Evolutionary conservation across 2,113 vertebrate species (phyloP), one percentile per base, ranked within the genome.

Genomic region (Nesoenas mayeri): DNA sequence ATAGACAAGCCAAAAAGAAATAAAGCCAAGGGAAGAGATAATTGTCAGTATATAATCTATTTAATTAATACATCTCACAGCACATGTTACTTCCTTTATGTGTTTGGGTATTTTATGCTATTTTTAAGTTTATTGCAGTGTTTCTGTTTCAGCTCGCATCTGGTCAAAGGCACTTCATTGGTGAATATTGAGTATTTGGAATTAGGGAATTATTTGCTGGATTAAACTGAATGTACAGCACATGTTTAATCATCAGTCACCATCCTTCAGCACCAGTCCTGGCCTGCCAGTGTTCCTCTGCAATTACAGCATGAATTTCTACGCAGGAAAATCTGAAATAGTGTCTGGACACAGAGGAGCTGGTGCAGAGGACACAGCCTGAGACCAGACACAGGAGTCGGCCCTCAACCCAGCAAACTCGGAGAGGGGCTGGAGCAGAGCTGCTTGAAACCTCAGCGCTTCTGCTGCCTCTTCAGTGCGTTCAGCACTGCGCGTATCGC

Each of bases 401-500:
- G 26, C 15, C 36, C 31, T 42, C 36, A 70, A 4, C 5, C 62
- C 86, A 36, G 11, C 17, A 20, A 42, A 8, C 29, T 40, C 51
- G 25, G 31, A 58, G 32, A 16, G 42, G 29, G 31, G 31, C 57
- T 79, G 42, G 67, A 57, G 54, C 2, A 69, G 51, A 85, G 15
- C 9, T 50, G n/a, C 0, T 1, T 18, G 62, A 50, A 79, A 71
- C 12, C 6, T 10, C 6, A 2, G 24, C 18, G 12, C 38, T 89
- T 29, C 2, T 26, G 34, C 36, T 19, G 29, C 25, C 47, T 65
- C 66, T 38, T 57, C 32, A 4, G 15, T 36, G 17, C 12, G 8
- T 31, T 31, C 73, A 58, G 61, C 44, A 15, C 65, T 21, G 32
- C 32, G 15, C 5, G 0, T 0, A 1, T 9, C 38, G 6, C 66